phyloP scores from a whole-genome alignment of 2,113 vertebrate genomes.

The Nesogale talazaci region DNA sequence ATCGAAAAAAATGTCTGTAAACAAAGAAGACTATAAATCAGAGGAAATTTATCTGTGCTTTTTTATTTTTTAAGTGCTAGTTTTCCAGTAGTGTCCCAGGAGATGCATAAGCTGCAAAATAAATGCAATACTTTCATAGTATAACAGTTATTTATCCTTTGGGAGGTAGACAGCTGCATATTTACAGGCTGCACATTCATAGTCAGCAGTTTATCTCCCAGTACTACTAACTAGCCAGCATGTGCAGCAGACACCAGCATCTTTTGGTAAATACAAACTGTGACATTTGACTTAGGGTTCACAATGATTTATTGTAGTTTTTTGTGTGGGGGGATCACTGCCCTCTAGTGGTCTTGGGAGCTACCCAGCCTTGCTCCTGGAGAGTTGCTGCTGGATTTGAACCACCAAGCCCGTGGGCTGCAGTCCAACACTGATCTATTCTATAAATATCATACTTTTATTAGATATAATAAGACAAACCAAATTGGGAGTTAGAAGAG shows the following conservation, averaged over 20 bases:
- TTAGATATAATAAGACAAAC: background rate
- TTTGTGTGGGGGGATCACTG: too few relatives aligned
- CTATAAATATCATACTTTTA: background rate
- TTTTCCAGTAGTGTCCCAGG: background rate
- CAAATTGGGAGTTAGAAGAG: background rate
- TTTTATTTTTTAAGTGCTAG: background rate
- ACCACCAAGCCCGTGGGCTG: too few relatives aligned
- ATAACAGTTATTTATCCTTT: background rate
- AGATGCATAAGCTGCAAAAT: slow-evolving; percentile 21
- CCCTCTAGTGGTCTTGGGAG: too few relatives aligned
- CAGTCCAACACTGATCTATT: background rate
- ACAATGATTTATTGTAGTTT: background rate
- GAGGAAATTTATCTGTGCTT: background rate
- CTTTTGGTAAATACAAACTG: slow-evolving; percentile 1
- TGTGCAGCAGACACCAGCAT: background rate
- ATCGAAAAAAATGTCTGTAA: background rate
- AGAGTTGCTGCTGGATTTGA: too few relatives aligned
- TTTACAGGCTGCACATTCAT: background rate
- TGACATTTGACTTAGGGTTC: background rate
- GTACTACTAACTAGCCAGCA: background rate
- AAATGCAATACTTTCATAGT: background rate
- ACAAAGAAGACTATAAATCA: slow-evolving; percentile 10
- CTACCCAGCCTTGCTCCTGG: too few relatives aligned
- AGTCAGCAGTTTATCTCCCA: background rate
- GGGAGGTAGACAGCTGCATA: background rate